Base-by-base conservation (phyloP, 2,113 vertebrate genomes). In the Halcyon malimbica region DNA sequence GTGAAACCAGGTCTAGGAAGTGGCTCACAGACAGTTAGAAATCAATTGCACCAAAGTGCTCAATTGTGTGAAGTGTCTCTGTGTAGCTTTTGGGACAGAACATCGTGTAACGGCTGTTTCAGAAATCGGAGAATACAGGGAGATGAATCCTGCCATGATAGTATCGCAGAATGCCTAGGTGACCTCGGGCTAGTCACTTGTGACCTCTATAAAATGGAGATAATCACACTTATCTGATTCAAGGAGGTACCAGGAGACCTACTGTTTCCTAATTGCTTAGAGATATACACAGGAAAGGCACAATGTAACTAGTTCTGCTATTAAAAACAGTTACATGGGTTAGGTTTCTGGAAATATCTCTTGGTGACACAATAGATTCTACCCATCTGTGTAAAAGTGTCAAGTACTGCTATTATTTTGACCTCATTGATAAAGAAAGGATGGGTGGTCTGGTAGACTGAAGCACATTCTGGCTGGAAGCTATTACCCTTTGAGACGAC, bases 381-480 rank as follows among this genome's bases (percentile, higher is more conserved):
- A 87, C 92, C 94, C 92, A 93, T 96, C 96, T 93, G 94, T 89
- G 70, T 93, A 94, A 87, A 96, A 95, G 83, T 76, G 83, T 89
- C 73, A 89, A 94, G 86, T 41, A 57, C 53, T 50, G 65, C 86
- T 94, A 92, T 94, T 91, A 95, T 96, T 97, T 95, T 91, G 94
- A 96, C 91, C 89, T 94, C 81, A 76, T 44, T 96, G 94, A 96
- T 91, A 96, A 97, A 91, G 96, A 94, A 94, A 95, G 81, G 81
- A 96, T 94, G 96, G 96, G 96, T 95, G 96, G 96, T 96, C 96
- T 92, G 77, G 69, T 76, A 93, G 83, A 71, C 5, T 65, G 80
- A 80, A 94, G 83, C 35, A 51, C 91, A 96, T 91, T 96, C 94
- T 94, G 89, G 74, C 95, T 97, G 95, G 95, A 96, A 96, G 86